These are phyloP conservation scores for Platichthys stellatus DNA, from an alignment of 2,113 vertebrate genomes.

Conservation along the genomic window DNA sequence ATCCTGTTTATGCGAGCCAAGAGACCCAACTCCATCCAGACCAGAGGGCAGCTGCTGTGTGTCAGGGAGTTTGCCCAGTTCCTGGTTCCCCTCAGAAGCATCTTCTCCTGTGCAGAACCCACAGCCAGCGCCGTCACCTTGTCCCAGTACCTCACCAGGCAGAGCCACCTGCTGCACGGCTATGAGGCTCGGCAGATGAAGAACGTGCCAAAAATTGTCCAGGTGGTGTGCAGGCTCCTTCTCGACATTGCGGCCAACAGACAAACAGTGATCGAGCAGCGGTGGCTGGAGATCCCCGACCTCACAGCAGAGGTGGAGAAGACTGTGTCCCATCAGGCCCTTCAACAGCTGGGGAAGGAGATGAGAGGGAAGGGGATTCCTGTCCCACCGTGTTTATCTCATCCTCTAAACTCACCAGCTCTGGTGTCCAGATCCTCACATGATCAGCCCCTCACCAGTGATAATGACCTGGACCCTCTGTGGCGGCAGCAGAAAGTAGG, in stretches of 20 bases:
- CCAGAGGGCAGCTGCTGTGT: slow-evolving; percentile 92
- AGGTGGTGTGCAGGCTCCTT: slow-evolving; percentile 89
- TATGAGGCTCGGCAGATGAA: slow-evolving; percentile 95
- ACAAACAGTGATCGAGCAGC: slow-evolving; percentile 81
- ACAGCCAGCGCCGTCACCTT: slow-evolving; percentile 87
- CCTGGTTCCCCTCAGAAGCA: slow-evolving; percentile 88
- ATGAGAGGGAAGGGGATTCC: slow-evolving; percentile 84
- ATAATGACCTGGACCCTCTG: slow-evolving; percentile 83
- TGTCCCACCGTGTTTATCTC: slow-evolving; percentile 55
- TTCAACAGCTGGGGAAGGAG: slow-evolving; percentile 85
- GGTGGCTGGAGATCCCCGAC: slow-evolving; percentile 82
- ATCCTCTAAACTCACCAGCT: slow-evolving; percentile 36
- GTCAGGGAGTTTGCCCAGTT: slow-evolving; percentile 95
- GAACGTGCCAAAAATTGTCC: slow-evolving; percentile 92
- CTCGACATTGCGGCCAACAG: slow-evolving; percentile 90
- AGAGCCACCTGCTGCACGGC: slow-evolving; percentile 94
- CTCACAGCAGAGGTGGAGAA: slow-evolving; percentile 92
- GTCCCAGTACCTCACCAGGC: slow-evolving; percentile 92
- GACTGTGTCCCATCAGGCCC: slow-evolving; percentile 88
- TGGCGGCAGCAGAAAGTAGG: slow-evolving; percentile 83
- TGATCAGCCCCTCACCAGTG: slow-evolving; percentile 74
- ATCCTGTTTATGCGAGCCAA: slow-evolving; percentile 96
- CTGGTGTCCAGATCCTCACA: slow-evolving; percentile 51
- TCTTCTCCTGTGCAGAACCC: slow-evolving; percentile 91
- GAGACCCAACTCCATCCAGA: slow-evolving; percentile 95